phyloP scores from a whole-genome alignment of 2,888 invertebrate genomes.

The Melanostoma scalare region DNA sequence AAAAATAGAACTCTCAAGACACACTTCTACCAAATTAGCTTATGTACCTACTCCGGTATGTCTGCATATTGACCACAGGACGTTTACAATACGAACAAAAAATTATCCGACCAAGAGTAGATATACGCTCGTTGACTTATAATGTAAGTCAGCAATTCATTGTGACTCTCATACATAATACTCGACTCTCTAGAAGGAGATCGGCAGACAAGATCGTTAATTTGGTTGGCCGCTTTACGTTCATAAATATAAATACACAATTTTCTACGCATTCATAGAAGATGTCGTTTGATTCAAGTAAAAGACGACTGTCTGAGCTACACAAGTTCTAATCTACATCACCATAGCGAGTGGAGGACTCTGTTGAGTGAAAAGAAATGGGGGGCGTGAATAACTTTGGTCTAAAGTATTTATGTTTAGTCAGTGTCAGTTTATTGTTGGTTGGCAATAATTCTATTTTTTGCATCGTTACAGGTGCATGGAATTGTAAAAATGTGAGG shows the following conservation, averaged over 20 bases:
- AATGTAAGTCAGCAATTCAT: slow-evolving; percentile 61
- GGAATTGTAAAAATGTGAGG: slow-evolving; percentile 59
- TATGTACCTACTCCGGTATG: no score
- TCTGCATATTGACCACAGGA: no score
- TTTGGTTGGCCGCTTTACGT: slow-evolving; percentile 78
- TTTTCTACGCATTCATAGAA: slow-evolving; percentile 55
- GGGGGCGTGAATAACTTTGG: slow-evolving; percentile 46
- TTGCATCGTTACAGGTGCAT: slow-evolving; percentile 57
- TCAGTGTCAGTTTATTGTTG: slow-evolving; percentile 63
- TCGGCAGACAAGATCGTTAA: slow-evolving; percentile 79
- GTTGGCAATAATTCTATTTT: slow-evolving; percentile 62
- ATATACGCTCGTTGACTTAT: slow-evolving; percentile 47
- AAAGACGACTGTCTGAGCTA: no score
- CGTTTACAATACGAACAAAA: no score
- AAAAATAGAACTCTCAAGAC: no score
- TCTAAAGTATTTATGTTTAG: slow-evolving; percentile 67
- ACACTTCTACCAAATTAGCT: no score
- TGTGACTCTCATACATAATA: slow-evolving; percentile 45
- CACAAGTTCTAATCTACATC: no score
- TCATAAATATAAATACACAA: slow-evolving; percentile 66
- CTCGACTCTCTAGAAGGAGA: slow-evolving; percentile 41
- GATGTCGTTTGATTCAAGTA: slow-evolving; percentile 20
- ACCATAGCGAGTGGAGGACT: neutral
- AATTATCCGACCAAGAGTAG: neutral
- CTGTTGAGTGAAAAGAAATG: slow-evolving; percentile 1